Conservation (phyloP, 2,113 vertebrate species). For the Heterotis niloticus region DNA sequence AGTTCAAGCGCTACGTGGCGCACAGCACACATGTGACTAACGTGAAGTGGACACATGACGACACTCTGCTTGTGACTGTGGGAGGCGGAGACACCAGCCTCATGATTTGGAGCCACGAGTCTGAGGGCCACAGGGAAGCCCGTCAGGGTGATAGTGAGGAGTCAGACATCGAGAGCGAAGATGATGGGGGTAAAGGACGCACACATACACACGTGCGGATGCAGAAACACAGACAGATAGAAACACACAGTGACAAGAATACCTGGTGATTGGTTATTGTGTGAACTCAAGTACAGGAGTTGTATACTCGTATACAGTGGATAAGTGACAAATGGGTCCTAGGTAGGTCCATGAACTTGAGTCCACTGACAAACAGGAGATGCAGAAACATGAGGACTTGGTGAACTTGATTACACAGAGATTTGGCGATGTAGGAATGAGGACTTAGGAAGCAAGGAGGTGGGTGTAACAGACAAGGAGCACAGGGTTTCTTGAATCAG, state of each 20-base stretch:
- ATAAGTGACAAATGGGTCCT: too few relatives aligned
- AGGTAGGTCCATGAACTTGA: too few relatives aligned
- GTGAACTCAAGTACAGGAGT: too few relatives aligned
- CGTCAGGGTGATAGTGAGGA: conserved; percentile 91
- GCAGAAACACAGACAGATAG: not conserved
- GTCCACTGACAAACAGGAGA: too few relatives aligned
- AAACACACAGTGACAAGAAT: not conserved
- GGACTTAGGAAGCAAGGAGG: too few relatives aligned
- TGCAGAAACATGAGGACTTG: too few relatives aligned
- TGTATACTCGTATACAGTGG: too few relatives aligned
- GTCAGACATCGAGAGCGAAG: conserved; percentile 92
- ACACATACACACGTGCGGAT: not conserved
- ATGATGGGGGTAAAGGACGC: conserved; percentile 80
- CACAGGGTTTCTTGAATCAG: too few relatives aligned
- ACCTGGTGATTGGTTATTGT: too few relatives aligned
- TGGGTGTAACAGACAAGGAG: too few relatives aligned
- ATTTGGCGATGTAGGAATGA: too few relatives aligned
- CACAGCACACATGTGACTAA: conserved; percentile 96
- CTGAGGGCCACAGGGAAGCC: conserved; percentile 76
- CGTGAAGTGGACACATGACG: conserved; percentile 89
- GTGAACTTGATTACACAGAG: too few relatives aligned
- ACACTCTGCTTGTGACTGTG: conserved; percentile 82
- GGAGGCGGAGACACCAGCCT: conserved; percentile 89
- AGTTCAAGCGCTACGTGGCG: conserved; percentile 92
- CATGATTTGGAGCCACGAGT: conserved; percentile 91